Base-by-base conservation (phyloP, 2,888 invertebrate genomes). In the Elysia crispata region DNA sequence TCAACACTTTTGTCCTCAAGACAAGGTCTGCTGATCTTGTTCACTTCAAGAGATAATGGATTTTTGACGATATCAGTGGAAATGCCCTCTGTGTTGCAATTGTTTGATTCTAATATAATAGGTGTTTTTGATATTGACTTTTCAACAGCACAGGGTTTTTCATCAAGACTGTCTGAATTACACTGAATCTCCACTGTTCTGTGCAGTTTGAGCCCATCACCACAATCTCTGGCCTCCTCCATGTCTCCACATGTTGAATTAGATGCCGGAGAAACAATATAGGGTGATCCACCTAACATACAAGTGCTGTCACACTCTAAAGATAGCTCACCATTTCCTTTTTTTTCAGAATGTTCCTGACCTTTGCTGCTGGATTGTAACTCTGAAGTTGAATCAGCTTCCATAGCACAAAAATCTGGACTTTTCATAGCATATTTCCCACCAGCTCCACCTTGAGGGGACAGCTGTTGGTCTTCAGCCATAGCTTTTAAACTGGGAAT, bases 221-320 rank as follows among this genome's bases (percentile, higher is more conserved):
- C 23, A 23, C 25, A 15, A 60, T 70, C 77, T 70, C 70, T 77
- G 15, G n/a, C 25, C 33, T 77, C 77, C 1, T 77, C 70, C 25
- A 20, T 54, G 15, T 77, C 77, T 18, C 69, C 41, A 70, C 41
- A 41, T 41, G 41, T 57, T n/a, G 66, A 78, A 33, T 69, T 23
- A 15, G 79, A 79, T 20, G 67, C 66, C 1, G 79, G 79, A 1
- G 79, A 79, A 25, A 79, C 74, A 28, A 74, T 74, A 11, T 33
- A 8, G 28, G 79, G 79, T 5, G 79, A 79, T 25, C 31, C 69
- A 28, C 74, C 79, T 23, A 74, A 67, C 79, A 79, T 79, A 30
- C 79, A 79, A 15, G 79, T 79, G 49, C 79, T 79, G 31, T 79
- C 79, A 66, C 79, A 79, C 74, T 79, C 79, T 28, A 78, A n/a